Evolutionary conservation across 1,140 invertebrate species (phyloP).

Genomic region (Apis laboriosa): DNA sequence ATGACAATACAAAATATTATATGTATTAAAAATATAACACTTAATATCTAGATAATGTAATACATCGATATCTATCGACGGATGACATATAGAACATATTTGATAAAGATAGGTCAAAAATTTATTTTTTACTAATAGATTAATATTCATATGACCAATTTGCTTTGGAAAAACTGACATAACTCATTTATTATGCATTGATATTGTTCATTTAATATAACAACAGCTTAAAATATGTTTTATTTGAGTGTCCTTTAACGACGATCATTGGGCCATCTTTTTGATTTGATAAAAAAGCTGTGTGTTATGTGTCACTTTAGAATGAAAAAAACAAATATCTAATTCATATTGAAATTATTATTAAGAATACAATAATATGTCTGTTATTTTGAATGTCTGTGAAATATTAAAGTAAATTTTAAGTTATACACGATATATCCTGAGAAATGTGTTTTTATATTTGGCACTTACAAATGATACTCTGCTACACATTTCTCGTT

Average conservation of each 20-base stretch:
- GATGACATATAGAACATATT: slow-evolving; percentile 37
- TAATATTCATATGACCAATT: slow-evolving; percentile 32
- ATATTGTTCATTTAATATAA: slow-evolving; percentile 33
- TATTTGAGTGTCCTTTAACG: slow-evolving; percentile 48
- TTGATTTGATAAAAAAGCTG: slow-evolving; percentile 36
- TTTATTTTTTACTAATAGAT: slow-evolving; percentile 51
- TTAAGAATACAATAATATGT: slow-evolving; percentile 48
- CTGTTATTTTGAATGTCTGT: slow-evolving; percentile 23
- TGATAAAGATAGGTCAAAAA: slow-evolving; percentile 38
- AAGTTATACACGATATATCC: slow-evolving; percentile 42
- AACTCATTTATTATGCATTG: slow-evolving; percentile 34
- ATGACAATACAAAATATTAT: slow-evolving; percentile 57
- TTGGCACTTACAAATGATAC: background rate
- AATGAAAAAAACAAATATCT: slow-evolving; percentile 18
- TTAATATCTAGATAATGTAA: slow-evolving; percentile 37
- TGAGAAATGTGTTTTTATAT: slow-evolving; percentile 43
- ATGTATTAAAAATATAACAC: slow-evolving; percentile 43
- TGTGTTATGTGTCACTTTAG: slow-evolving; percentile 41
- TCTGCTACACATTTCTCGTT: slow-evolving; percentile 47
- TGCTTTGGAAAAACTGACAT: slow-evolving; percentile 24
- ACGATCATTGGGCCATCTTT: slow-evolving; percentile 36
- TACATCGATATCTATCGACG: slow-evolving; percentile 31
- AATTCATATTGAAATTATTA: slow-evolving; percentile 37
- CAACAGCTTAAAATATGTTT: slow-evolving; percentile 43
- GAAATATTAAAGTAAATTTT: slow-evolving; percentile 48